Conservation (phyloP, 2,797 vertebrate species). For the Hypotaenidia philippensis region DNA sequence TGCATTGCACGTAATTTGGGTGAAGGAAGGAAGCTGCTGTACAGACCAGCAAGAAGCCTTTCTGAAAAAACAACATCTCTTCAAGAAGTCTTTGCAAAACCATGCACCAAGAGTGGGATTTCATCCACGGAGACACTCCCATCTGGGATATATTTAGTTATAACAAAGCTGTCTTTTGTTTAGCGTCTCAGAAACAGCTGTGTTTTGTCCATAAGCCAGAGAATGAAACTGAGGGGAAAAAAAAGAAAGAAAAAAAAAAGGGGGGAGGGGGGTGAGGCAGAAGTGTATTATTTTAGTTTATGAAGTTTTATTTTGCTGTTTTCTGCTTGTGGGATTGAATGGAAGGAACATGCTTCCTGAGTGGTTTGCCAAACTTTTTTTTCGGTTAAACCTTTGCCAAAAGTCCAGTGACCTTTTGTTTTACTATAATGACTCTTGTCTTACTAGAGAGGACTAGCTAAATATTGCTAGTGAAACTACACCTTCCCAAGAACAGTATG, state of each 20-base stretch:
- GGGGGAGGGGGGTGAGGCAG: no score
- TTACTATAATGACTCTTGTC: not conserved
- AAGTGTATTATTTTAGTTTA: not conserved
- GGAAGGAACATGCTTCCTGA: not conserved
- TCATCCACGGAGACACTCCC: not conserved
- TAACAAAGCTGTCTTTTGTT: slow-evolving; percentile 52
- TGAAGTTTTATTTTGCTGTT: not conserved
- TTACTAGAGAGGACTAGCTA: not conserved
- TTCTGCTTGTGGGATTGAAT: not conserved
- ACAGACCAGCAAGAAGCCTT: not conserved
- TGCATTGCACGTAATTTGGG: not conserved
- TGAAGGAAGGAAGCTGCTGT: not conserved
- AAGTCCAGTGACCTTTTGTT: not conserved
- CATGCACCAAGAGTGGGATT: not conserved
- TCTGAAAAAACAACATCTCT: not conserved
- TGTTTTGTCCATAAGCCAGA: slow-evolving; percentile 23
- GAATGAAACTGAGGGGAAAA: not conserved
- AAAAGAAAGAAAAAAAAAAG: no score
- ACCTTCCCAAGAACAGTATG: not conserved
- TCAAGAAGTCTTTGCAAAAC: not conserved
- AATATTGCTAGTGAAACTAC: not conserved
- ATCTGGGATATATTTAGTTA: slow-evolving; percentile 41
- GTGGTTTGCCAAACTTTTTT: not conserved
- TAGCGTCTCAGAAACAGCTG: slow-evolving; percentile 21
- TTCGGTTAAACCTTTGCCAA: not conserved